Base-by-base conservation (phyloP, 2,113 vertebrate genomes). In the Petrocephalus microphthalmus region DNA sequence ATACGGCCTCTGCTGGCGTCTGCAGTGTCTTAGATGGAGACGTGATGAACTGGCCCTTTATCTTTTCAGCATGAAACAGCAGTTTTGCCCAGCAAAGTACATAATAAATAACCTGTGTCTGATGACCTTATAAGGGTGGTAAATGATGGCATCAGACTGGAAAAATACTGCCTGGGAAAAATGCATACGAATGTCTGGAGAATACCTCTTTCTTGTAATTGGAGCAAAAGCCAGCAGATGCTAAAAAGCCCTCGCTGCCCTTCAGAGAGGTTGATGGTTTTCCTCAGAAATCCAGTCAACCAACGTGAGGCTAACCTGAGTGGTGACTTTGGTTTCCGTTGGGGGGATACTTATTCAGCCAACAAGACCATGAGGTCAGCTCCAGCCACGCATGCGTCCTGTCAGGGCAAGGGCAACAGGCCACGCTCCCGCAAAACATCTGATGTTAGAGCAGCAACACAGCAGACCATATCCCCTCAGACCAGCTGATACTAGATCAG, bases 41-140 rank as follows among this genome's bases (percentile, higher is more conserved):
- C 33, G 17, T 7, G 71, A 42, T 78, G 33, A 78, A 78, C 71
- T 78, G 15, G 71, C 33, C 33, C 29, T 15, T 37, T 17, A 78
- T 42, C 71, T 78, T 78, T 78, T 78, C 71, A 78, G 37, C 71
- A 78, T 78, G 71, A 29, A 78, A 78, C 71, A 42, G 71, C 47
- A 52, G 45, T 51, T 45, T 52, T 83, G 37, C 20, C n/a, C 10
- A 17, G 82, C 22, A 84, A 83, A 45, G 19, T n/a, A 49, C 22
- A 22, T 17, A 37, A 45, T 20, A 47, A 49, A 83, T 83, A 83
- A 49, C 81, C 81, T 83, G 81, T 20, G 33, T n/a, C 17, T 45
- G 81, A 83, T 83, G 42, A 49, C 37, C 47, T 49, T 22, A 45
- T 42, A 67, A 49, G 81, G 33, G 45, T 19, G 3, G 0, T 45